Conservation (phyloP, 1,140 invertebrate genomes). For the Sinonovacula constricta region DNA sequence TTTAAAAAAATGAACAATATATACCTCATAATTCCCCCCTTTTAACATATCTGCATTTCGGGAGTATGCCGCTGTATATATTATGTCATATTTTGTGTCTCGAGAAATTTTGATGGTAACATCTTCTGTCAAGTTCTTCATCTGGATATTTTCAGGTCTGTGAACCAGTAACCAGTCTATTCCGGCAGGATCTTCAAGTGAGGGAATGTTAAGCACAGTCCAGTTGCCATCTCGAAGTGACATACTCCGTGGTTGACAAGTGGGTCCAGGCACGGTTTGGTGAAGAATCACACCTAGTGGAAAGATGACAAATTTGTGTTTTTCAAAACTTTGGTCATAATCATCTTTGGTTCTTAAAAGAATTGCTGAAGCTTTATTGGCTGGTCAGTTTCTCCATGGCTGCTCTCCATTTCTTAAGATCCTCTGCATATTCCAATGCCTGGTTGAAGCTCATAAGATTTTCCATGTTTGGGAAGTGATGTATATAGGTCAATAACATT, state of each 20-base stretch:
- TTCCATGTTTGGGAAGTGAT: too few relatives aligned
- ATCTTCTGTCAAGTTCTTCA: conserved; percentile 25
- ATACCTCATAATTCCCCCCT: conserved; percentile 44
- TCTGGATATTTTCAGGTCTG: conserved; percentile 17
- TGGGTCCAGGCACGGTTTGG: conserved; percentile 18
- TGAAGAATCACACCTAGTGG: too few relatives aligned
- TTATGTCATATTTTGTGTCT: conserved; percentile 45
- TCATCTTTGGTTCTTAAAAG: too few relatives aligned
- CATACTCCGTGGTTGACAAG: conserved; percentile 39
- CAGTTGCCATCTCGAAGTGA: conserved; percentile 28
- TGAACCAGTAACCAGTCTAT: conserved; percentile 19
- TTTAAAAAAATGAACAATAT: too few relatives aligned
- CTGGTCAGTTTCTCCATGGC: too few relatives aligned
- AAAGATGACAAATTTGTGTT: too few relatives aligned
- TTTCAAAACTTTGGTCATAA: too few relatives aligned
- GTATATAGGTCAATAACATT: too few relatives aligned
- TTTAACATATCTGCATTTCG: conserved; percentile 34
- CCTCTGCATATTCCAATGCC: too few relatives aligned
- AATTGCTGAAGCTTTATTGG: too few relatives aligned
- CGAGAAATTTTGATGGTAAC: conserved; percentile 56
- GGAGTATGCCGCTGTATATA: conserved; percentile 57
- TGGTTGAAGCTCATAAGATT: too few relatives aligned
- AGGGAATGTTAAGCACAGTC: background rate
- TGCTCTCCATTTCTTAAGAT: too few relatives aligned
- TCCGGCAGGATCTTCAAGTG: conserved; percentile 5